Conservation (phyloP, 2,113 vertebrate species). For the Ornithorhynchus anatinus region DNA sequence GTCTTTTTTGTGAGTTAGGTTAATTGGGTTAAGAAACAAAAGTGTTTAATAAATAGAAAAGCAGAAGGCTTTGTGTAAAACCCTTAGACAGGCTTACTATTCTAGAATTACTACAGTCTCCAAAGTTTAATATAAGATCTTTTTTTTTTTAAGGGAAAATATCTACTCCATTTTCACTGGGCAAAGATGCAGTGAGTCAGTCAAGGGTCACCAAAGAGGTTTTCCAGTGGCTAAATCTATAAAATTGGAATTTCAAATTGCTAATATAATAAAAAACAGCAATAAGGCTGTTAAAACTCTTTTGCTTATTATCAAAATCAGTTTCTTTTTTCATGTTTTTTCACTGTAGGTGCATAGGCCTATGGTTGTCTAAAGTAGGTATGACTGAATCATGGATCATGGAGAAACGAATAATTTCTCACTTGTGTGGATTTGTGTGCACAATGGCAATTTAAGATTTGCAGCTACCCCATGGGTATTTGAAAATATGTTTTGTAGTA, state of each 20-base stretch:
- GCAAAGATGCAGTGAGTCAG: slow-evolving; percentile 28
- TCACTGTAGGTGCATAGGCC: slow-evolving; percentile 1
- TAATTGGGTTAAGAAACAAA: slow-evolving; percentile 38
- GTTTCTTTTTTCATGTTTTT: slow-evolving; percentile 5
- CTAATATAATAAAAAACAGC: slow-evolving; percentile 21
- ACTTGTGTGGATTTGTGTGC: neutral
- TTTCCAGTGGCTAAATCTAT: slow-evolving; percentile 35
- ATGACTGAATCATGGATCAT: slow-evolving; percentile 1
- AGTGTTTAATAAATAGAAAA: slow-evolving; percentile 51
- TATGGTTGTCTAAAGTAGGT: slow-evolving; percentile 1
- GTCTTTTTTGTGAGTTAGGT: slow-evolving; percentile 38
- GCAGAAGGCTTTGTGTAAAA: slow-evolving; percentile 55
- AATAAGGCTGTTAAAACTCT: neutral
- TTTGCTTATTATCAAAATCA: slow-evolving; percentile 27
- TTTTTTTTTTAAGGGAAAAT: slow-evolving; percentile 55
- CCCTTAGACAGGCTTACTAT: slow-evolving; percentile 21
- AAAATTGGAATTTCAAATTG: slow-evolving; percentile 35
- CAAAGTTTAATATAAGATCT: slow-evolving; percentile 40
- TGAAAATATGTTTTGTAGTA: neutral
- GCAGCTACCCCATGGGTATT: neutral
- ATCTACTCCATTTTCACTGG: slow-evolving; percentile 50
- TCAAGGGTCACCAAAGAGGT: neutral
- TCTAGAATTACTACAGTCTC: slow-evolving; percentile 50
- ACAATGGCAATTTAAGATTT: neutral
- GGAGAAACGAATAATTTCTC: too few species aligned